A percentile compares a stretch with the other conserved stretches of the same genome.
phyloP scores from a whole-genome alignment of 2,888 invertebrate species.

The Pseudoips prasinana region DNA sequence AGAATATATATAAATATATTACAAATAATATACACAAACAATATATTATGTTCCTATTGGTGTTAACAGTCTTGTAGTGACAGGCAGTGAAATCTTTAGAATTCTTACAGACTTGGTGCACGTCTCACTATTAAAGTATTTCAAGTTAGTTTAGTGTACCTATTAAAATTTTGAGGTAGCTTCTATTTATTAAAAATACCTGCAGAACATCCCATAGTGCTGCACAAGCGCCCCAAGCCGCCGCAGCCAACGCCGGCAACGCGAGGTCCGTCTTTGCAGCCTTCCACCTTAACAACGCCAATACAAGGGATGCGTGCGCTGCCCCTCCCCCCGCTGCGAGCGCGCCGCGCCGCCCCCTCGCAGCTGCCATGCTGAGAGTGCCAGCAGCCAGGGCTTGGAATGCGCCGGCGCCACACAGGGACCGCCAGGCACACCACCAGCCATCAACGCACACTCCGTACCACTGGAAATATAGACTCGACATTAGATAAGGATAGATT shows the following conservation, averaged over 20 bases:
- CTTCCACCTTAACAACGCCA: conserved; percentile 90
- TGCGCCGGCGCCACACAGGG: conserved; percentile 87
- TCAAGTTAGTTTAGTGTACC: too few species aligned
- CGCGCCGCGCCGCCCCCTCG: conserved; percentile 86
- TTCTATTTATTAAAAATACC: too few species aligned
- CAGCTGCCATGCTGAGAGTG: conserved; percentile 90
- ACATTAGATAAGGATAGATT: too few species aligned
- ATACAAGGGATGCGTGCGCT: conserved; percentile 89
- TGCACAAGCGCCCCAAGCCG: conserved; percentile 93
- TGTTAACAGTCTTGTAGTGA: too few species aligned
- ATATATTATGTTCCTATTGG: too few species aligned
- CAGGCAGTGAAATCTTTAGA: too few species aligned
- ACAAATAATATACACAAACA: too few species aligned
- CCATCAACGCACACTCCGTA: conserved; percentile 92
- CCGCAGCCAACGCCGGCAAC: conserved; percentile 90
- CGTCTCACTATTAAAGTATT: too few species aligned
- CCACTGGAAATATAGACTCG: conserved; percentile 84
- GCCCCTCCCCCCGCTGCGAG: conserved; percentile 91
- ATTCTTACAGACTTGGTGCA: too few species aligned
- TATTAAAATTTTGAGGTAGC: too few species aligned
- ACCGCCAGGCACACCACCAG: conserved; percentile 87
- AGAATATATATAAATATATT: too few species aligned
- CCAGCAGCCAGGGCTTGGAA: conserved; percentile 89
- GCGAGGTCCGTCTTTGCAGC: conserved; percentile 91
- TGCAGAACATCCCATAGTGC: conserved; percentile 91